Base-by-base conservation (phyloP, 2,113 vertebrate species). In the Takifugu flavidus region DNA sequence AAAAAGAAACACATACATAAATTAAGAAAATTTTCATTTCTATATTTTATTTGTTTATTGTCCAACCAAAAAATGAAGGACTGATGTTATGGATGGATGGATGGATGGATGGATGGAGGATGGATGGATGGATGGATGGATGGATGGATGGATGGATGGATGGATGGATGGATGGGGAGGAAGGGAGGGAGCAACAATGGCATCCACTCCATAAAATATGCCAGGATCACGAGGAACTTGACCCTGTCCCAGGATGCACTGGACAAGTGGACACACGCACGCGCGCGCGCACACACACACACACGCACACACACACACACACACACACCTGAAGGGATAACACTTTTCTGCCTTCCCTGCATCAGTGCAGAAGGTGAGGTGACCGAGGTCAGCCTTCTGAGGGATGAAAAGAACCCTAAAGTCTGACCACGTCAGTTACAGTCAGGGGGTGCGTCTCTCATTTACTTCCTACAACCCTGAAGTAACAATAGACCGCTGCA, bases 401-500 rank as follows among this genome's bases (percentile, higher is more conserved):
- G 14, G 44, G 44, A 45, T 45, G 44, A 45, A 45, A 13, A 49
- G 34, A 47, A 62, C 6, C 61, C 39, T 34, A 27, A 49, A 58
- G 47, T 3, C 0, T 62, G 56, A 65, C 49, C 58, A 56, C 46
- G 65, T 70, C 72, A 79, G 55, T 56, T 20, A 53, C 39, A 25
- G 28, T 52, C 68, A 50, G 59, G 43, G 15, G 1, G 34, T 11
- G 34, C 29, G 3, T 39, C 8, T 26, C 27, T 67, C 51, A 15
- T 75, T 58, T 71, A 68, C 74, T 81, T 78, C 13, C 66, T 69
- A 44, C 8, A 47, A 45, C 31, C 26, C 10, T 65, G 25, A 15
- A 61, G 56, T 69, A 67, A 79, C 77, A 74, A 77, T 67, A 67
- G 78, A 71, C 46, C 2, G 31, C 53, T 68, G 55, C 71, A 80